These are phyloP conservation scores for Agelastica alni DNA, from an alignment of 2,888 invertebrate species.

Conservation along the genomic window DNA sequence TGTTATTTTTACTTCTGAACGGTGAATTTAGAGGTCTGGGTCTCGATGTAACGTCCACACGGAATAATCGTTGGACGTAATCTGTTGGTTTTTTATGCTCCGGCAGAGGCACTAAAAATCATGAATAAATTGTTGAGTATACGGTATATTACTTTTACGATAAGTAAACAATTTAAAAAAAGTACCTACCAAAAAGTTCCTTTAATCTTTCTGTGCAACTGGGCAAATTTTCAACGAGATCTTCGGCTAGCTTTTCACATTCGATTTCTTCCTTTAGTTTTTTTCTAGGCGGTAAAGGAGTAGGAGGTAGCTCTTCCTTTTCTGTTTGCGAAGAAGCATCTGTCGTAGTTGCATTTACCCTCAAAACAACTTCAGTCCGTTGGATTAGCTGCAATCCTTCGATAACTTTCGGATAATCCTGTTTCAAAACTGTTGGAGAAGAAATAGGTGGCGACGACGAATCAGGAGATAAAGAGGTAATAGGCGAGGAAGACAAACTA, in stretches of 20 bases:
- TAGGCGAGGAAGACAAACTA: constrained; percentile 47
- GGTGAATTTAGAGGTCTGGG: constrained; percentile 57
- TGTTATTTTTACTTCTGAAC: constrained; percentile 51
- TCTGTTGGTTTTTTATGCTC: constrained; percentile 71
- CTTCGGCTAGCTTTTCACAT: constrained; percentile 72
- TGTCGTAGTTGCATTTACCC: constrained; percentile 65
- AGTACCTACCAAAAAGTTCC: constrained; percentile 63
- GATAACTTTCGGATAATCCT: constrained; percentile 53
- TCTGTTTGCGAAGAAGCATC: constrained; percentile 62
- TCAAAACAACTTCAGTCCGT: constrained; percentile 66
- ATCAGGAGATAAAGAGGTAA: constrained; percentile 23
- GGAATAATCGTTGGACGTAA: constrained; percentile 70
- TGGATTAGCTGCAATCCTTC: constrained; percentile 64
- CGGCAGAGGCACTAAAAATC: constrained; percentile 63
- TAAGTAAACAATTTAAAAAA: neutral
- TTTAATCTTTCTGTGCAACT: constrained; percentile 70
- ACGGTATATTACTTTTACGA: neutral
- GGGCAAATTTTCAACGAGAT: constrained; percentile 65
- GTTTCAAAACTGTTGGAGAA: constrained; percentile 48
- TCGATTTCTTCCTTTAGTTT: constrained; percentile 77
- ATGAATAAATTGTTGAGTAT: neutral
- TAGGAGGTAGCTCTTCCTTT: constrained; percentile 51
- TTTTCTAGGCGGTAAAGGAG: constrained; percentile 61
- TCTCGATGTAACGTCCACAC: constrained; percentile 61
- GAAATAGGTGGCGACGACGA: constrained; percentile 47